These are phyloP conservation scores for Pristionchus entomophagus DNA, from an alignment of 2,888 invertebrate species.

Conservation along the genomic window DNA sequence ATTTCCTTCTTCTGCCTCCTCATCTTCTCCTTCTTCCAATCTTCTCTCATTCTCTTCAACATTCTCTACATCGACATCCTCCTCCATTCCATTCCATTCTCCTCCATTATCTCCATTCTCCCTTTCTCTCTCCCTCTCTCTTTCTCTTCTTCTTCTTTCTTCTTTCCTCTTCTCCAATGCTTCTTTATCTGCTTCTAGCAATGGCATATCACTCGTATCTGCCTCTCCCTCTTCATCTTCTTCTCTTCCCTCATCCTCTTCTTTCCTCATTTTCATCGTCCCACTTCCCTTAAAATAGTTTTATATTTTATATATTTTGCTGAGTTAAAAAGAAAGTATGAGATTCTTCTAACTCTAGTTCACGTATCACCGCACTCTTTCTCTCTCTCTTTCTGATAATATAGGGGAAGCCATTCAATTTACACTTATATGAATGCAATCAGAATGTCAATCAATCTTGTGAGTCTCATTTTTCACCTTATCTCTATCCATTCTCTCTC, in stretches of 20 bases:
- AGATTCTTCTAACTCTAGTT: too few species aligned
- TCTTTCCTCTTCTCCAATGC: conserved; percentile 49
- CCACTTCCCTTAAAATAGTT: too few species aligned
- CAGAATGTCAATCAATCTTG: neutral
- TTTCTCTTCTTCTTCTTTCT: conserved; percentile 46
- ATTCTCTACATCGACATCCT: conserved; percentile 50
- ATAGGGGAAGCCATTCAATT: too few species aligned
- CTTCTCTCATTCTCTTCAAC: conserved; percentile 41
- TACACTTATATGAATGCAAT: too few species aligned
- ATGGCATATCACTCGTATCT: conserved; percentile 49
- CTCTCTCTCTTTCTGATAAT: too few species aligned
- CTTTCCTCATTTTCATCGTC: too few species aligned
- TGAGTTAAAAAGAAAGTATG: too few species aligned
- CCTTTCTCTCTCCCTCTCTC: conserved; percentile 44
- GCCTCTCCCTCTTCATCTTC: neutral
- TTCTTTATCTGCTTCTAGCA: conserved; percentile 48
- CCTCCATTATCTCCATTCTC: conserved; percentile 42
- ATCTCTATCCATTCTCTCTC: neutral
- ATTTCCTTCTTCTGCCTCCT: neutral
- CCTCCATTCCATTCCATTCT: conserved; percentile 36
- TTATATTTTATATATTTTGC: neutral
- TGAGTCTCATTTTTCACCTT: conserved; percentile 8
- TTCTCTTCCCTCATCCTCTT: conserved; percentile 26
- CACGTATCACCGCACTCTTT: too few species aligned
- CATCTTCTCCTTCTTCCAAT: conserved; percentile 1